phyloP scores from a whole-genome alignment of 2,797 vertebrate species.

The Lutjanus campechanus region DNA sequence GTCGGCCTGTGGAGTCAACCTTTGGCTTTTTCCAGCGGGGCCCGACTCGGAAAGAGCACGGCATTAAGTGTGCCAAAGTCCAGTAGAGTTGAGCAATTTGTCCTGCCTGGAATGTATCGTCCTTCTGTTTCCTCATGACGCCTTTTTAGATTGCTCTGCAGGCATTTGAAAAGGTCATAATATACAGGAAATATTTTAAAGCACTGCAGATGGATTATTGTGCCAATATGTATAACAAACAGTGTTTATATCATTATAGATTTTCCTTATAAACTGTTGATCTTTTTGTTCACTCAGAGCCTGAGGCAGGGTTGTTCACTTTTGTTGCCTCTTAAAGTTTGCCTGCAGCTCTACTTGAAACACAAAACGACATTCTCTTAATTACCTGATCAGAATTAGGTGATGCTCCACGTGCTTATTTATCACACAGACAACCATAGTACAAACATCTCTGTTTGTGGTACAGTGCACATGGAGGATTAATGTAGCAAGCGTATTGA shows the following conservation, averaged over 20 bases:
- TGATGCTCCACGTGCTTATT: slow-evolving; percentile 47
- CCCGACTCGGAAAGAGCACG: slow-evolving; percentile 71
- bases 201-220: slow-evolving; percentile 60
- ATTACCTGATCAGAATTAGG: slow-evolving; percentile 45
- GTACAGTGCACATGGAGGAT: slow-evolving; percentile 53
- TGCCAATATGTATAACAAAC: slow-evolving; percentile 60
- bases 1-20: slow-evolving; percentile 69
- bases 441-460: slow-evolving; percentile 60
- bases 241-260: slow-evolving; percentile 56
- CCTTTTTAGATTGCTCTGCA: slow-evolving; percentile 54
- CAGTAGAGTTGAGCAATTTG: slow-evolving; percentile 67
- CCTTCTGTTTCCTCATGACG: slow-evolving; percentile 46
- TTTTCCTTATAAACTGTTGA: slow-evolving; percentile 39
- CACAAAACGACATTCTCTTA: slow-evolving; percentile 47
- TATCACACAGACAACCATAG: slow-evolving; percentile 41
- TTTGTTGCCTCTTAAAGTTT: slow-evolving; percentile 43
- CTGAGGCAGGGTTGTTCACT: slow-evolving; percentile 26
- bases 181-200: slow-evolving; percentile 61
- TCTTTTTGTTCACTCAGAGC: slow-evolving; percentile 39
- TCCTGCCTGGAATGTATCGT: slow-evolving; percentile 49
- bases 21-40: slow-evolving; percentile 72
- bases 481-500: slow-evolving; percentile 71
- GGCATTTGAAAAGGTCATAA: slow-evolving; percentile 71
- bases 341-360: slow-evolving; percentile 48
- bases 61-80: slow-evolving; percentile 70